Percentiles rank a stretch among this genome's conserved stretches.
Conservation (phyloP, 2,888 invertebrate genomes). For the Lasioglossum figueresi region DNA sequence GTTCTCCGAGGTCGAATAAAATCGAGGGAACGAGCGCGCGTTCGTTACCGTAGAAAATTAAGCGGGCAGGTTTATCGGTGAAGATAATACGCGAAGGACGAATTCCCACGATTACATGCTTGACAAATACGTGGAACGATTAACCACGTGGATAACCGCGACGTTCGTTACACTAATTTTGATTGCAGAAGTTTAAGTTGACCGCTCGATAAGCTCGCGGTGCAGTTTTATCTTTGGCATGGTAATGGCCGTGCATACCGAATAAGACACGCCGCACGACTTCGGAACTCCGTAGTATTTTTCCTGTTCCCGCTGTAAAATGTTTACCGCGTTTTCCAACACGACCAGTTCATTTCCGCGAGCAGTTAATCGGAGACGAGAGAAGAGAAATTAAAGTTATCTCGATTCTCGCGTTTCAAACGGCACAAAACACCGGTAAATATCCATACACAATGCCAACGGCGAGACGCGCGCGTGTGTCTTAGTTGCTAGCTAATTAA, state of each 20-base stretch:
- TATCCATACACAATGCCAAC: background rate
- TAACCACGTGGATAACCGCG: constrained; percentile 15
- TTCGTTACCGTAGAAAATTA: constrained; percentile 34
- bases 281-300: background rate
- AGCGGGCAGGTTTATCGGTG: constrained; percentile 58
- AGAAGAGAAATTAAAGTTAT: background rate
- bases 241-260: background rate
- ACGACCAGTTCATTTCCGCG: background rate
- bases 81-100: constrained; percentile 70
- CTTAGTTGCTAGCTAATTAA: constrained; percentile 56
- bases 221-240: constrained; percentile 54
- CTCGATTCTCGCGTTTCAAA: background rate
- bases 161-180: constrained; percentile 50
- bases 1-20: background rate
- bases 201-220: constrained; percentile 59
- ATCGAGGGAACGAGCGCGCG: constrained; percentile 22
- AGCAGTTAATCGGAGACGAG: background rate
- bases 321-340: background rate
- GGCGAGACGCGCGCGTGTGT: constrained; percentile 12
- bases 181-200: constrained; percentile 61
- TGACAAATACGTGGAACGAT: constrained; percentile 58
- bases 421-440: constrained; percentile 11
- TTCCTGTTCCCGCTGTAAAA: background rate
- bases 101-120: constrained; percentile 65
- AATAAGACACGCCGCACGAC: background rate